Conservation (phyloP, 1,140 invertebrate species). For the Copidosoma floridanum region DNA sequence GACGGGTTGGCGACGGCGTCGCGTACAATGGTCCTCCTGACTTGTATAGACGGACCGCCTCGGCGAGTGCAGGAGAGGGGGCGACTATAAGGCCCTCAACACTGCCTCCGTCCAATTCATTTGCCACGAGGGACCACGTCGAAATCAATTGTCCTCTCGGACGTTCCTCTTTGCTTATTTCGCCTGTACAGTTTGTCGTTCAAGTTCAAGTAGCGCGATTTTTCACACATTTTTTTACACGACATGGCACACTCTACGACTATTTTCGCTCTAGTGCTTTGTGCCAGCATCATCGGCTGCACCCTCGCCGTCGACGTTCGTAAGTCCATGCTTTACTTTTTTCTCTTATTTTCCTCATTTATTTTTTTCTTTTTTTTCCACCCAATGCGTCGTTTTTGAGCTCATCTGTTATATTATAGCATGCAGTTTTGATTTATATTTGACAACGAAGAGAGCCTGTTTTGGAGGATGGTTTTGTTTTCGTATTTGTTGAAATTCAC, state of each 20-base stretch:
- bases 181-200: too few relatives aligned
- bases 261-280: too few relatives aligned
- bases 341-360: too few relatives aligned
- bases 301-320: not conserved
- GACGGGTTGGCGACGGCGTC: not conserved
- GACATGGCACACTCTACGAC: not conserved
- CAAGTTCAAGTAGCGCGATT: not conserved
- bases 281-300: not conserved
- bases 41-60: not conserved
- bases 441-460: too few relatives aligned
- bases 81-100: conserved; percentile 39
- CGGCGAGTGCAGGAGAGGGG: conserved; percentile 29
- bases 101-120: conserved; percentile 31
- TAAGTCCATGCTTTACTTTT: not conserved
- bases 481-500: too few relatives aligned
- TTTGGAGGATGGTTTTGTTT: too few relatives aligned
- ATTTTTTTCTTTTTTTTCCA: too few relatives aligned
- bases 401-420: too few relatives aligned
- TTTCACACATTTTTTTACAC: conserved; percentile 10
- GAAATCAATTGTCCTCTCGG: conserved; percentile 26
- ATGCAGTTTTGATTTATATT: too few relatives aligned
- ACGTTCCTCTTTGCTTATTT: too few relatives aligned
- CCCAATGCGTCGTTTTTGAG: too few relatives aligned
- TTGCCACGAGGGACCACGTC: conserved; percentile 36
- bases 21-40: conserved; percentile 25